phyloP scores from a whole-genome alignment of 1,140 invertebrate genomes.

The Aphelenchoides fujianensis region DNA sequence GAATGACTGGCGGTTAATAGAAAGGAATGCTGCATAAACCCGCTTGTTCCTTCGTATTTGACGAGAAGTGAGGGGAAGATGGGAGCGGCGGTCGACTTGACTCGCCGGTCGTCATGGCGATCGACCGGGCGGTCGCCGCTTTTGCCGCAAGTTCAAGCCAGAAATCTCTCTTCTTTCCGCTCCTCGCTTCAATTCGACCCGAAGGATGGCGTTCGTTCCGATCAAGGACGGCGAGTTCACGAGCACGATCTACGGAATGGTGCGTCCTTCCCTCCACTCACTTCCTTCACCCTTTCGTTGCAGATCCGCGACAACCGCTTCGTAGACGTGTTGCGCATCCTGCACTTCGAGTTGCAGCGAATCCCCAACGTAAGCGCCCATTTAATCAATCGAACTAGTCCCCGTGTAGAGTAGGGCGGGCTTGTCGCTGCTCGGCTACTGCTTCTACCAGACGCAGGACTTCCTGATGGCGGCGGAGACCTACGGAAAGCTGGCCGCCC shows the following conservation, averaged over 20 bases:
- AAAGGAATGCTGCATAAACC: too few relatives aligned
- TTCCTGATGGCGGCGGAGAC: constrained; percentile 88
- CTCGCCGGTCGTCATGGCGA: too few relatives aligned
- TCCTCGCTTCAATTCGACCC: too few relatives aligned
- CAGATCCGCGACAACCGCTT: constrained; percentile 89
- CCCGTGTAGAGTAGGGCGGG: constrained; percentile 76
- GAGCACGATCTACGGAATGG: constrained; percentile 80
- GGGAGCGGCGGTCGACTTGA: too few relatives aligned
- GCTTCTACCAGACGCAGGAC: constrained; percentile 77
- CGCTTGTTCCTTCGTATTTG: too few relatives aligned
- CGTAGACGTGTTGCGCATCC: constrained; percentile 79
- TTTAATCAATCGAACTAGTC: background rate
- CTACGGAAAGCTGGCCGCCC: constrained; percentile 84
- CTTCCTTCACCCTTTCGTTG: constrained; percentile 64
- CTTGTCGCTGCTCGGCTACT: constrained; percentile 86
- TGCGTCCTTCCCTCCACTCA: constrained; percentile 67
- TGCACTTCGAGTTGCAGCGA: constrained; percentile 70
- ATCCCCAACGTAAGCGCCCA: constrained; percentile 68
- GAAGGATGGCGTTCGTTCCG: constrained; percentile 49
- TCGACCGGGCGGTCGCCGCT: too few relatives aligned
- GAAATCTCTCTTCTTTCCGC: too few relatives aligned
- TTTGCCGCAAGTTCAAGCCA: too few relatives aligned
- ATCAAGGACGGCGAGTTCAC: constrained; percentile 85
- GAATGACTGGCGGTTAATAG: too few relatives aligned
- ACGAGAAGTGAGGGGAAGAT: too few relatives aligned